Conservation (phyloP, 2,113 vertebrate genomes). For the Tachysurus vachellii region DNA sequence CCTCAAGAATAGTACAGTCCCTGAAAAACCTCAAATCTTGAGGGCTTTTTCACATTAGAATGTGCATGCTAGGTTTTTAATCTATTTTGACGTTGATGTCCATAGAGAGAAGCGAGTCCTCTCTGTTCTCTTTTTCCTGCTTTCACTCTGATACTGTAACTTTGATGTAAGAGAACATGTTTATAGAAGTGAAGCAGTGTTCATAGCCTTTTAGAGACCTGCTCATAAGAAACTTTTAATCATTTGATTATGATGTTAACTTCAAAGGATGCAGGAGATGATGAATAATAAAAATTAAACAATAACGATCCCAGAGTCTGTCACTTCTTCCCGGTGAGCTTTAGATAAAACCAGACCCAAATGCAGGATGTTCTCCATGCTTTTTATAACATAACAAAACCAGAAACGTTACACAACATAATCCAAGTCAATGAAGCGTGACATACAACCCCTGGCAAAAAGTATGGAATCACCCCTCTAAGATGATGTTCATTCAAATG, state of each 20-base stretch:
- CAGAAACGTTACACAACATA: no score
- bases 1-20: conserved; percentile 34
- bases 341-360: no score
- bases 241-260: conserved; percentile 38
- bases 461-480: no score
- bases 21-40: background rate
- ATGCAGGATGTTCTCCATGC: no score
- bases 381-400: no score
- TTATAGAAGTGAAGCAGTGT: background rate
- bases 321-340: no score
- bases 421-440: no score
- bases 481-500: no score
- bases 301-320: conserved; percentile 37
- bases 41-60: conserved; percentile 22
- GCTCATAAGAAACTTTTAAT: conserved; percentile 50
- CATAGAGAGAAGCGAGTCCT: background rate
- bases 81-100: conserved; percentile 33
- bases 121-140: conserved; percentile 22
- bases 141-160: conserved; percentile 11
- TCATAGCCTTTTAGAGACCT: background rate
- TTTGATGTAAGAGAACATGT: conserved; percentile 29
- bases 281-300: conserved; percentile 32
- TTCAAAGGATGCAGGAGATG: conserved; percentile 42
- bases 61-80: conserved; percentile 17
- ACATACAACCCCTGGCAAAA: no score